Percentiles rank a stretch among this genome's conserved stretches.
These are phyloP conservation scores for Dolichallabes microphthalmus DNA, from an alignment of 2,113 vertebrate species.

Conservation along the genomic window DNA sequence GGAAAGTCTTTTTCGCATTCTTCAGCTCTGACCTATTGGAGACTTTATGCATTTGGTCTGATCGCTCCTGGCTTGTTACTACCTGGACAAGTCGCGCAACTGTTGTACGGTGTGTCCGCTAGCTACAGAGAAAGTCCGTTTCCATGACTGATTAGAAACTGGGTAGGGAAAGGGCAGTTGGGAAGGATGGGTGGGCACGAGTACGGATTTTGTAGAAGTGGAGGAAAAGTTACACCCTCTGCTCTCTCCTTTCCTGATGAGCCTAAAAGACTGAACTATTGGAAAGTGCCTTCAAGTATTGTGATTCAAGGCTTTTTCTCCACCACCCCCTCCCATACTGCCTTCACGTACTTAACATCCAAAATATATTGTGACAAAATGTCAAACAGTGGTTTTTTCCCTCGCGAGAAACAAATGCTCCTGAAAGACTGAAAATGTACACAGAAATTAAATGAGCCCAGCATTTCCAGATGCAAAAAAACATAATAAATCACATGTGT, in stretches of 20 bases:
- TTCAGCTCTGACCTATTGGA: not conserved
- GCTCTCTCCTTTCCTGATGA: not conserved
- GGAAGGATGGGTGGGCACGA: not conserved
- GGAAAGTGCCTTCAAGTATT: not conserved
- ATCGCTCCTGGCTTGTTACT: not conserved
- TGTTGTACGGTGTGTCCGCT: not conserved
- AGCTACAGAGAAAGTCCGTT: not conserved
- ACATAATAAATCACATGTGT: constrained; percentile 12
- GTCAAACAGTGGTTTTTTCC: not conserved
- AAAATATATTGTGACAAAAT: constrained; percentile 16
- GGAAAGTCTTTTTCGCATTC: not conserved
- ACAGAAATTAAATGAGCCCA: constrained; percentile 20
- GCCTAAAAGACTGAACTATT: not conserved
- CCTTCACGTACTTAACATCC: constrained; percentile 5
- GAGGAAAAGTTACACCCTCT: not conserved
- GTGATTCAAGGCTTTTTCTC: not conserved
- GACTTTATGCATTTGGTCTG: not conserved
- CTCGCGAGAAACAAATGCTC: not conserved
- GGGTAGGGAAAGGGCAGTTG: not conserved
- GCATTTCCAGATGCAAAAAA: constrained; percentile 20
- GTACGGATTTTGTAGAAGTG: not conserved
- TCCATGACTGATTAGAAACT: not conserved
- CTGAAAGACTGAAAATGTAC: constrained; percentile 18
- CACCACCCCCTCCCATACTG: not conserved
- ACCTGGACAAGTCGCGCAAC: not conserved